Evolutionary conservation across 2,888 invertebrate genomes (phyloP), one percentile per base, ranked within the genome.

Genomic region (Linyphia triangularis): DNA sequence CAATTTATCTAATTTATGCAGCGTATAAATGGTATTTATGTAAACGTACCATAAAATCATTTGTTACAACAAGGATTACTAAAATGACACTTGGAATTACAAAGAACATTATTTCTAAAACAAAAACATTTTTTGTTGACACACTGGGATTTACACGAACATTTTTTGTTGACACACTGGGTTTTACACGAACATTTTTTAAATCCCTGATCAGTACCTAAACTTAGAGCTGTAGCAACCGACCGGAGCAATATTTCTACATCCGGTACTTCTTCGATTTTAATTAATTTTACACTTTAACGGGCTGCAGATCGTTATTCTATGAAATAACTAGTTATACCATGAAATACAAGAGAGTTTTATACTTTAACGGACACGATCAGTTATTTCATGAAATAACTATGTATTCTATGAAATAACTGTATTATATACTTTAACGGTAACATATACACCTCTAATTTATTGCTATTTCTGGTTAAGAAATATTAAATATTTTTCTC

Each of bases 331-430:
- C n/a, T n/a, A n/a, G n/a, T n/a, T n/a, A n/a, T n/a, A n/a, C n/a
- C n/a, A n/a, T n/a, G n/a, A n/a, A n/a, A n/a, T n/a, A n/a, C n/a
- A n/a, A n/a, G n/a, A n/a, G n/a, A n/a, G n/a, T n/a, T n/a, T n/a
- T n/a, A n/a, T n/a, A 63, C 83, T 83, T 83, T 83, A 83, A 83
- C 83, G 72, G 83, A 83, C 83, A 73, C 73, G 83, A 83, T 83
- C 83, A 83, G 83, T 83, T 83, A 83, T 83, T 83, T 63, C 72
- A 83, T 83, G 65, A 43, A 83, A 83, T 83, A 73, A 83, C 83
- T 73, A 83, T 65, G 84, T 84, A 75, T 84, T 84, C 84, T 84
- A 84, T 84, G 40, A 84, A 77, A 75, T 77, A 67, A 84, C 84
- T 83, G 83, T 63, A 83, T 83, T 83, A 73, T 83, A 83, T 83